phyloP scores from a whole-genome alignment of 2,888 invertebrate genomes.

The Plusia festucae region DNA sequence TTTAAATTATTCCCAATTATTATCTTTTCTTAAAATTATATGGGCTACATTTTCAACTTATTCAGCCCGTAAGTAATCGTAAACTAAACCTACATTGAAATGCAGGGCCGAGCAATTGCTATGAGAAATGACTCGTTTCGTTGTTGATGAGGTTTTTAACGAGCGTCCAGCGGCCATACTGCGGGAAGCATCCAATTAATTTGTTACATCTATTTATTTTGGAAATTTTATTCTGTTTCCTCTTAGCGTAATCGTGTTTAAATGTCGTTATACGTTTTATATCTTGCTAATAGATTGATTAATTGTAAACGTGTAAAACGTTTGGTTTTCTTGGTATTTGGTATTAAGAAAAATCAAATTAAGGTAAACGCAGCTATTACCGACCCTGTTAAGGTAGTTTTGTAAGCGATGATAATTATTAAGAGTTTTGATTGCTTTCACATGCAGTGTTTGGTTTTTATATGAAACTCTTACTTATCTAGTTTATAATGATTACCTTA shows the following conservation, averaged over 20 bases:
- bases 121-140: slow-evolving; percentile 61
- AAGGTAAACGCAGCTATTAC: too few relatives aligned
- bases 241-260: slow-evolving; percentile 36
- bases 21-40: too few relatives aligned
- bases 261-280: slow-evolving; percentile 16
- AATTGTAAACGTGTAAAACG: too few relatives aligned
- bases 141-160: slow-evolving; percentile 73
- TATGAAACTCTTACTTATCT: too few relatives aligned
- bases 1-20: too few relatives aligned
- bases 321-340: too few relatives aligned
- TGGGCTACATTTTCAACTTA: background rate
- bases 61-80: background rate
- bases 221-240: slow-evolving; percentile 51
- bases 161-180: slow-evolving; percentile 59
- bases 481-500: too few relatives aligned
- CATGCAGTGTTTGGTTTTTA: too few relatives aligned
- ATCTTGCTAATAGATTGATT: background rate
- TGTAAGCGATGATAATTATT: too few relatives aligned
- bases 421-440: too few relatives aligned
- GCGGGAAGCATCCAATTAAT: slow-evolving; percentile 67
- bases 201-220: slow-evolving; percentile 57
- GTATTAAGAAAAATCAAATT: background rate
- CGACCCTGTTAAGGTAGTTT: too few relatives aligned
- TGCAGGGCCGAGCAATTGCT: slow-evolving; percentile 32
- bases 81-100: slow-evolving; percentile 12